Percentiles rank a stretch among this genome's conserved stretches.
These are phyloP conservation scores for Ophioderma brevispina DNA, from an alignment of 35 echinoderm and acorn worm species.

Conservation along the genomic window DNA sequence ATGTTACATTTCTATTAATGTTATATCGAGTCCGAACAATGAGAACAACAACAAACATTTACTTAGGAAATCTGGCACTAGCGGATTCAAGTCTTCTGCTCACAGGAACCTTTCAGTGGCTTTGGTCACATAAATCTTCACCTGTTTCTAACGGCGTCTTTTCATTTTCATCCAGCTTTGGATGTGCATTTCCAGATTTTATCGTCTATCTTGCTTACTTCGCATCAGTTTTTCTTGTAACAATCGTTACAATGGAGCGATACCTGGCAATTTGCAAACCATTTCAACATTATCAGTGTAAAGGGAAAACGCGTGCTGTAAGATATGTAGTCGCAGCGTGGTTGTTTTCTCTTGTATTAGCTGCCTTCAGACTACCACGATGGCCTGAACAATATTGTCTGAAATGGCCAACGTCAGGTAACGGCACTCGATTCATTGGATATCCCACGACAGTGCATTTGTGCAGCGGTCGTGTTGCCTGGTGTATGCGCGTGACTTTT, in stretches of 20 bases:
- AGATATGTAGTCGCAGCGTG: background rate
- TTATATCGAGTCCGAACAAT: background rate
- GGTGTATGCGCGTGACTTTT: background rate
- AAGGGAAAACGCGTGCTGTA: background rate
- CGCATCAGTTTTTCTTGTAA: background rate
- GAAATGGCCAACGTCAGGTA: background rate
- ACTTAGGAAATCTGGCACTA: background rate
- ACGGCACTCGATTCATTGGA: background rate
- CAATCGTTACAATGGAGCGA: background rate
- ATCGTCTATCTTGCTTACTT: background rate
- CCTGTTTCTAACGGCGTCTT: background rate
- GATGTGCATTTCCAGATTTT: background rate
- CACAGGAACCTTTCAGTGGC: background rate
- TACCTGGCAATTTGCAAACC: background rate
- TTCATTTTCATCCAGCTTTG: background rate
- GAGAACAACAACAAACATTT: background rate
- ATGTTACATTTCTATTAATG: background rate
- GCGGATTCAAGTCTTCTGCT: background rate
- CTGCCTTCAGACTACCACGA: background rate
- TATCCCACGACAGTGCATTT: background rate
- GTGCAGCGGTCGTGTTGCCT: background rate
- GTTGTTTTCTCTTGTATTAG: background rate
- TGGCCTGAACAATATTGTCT: background rate
- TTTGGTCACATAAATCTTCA: background rate
- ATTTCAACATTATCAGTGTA: background rate